Evolutionary conservation across 2,113 vertebrate species (phyloP).

Genomic region (Cyprinodon variegatus): DNA sequence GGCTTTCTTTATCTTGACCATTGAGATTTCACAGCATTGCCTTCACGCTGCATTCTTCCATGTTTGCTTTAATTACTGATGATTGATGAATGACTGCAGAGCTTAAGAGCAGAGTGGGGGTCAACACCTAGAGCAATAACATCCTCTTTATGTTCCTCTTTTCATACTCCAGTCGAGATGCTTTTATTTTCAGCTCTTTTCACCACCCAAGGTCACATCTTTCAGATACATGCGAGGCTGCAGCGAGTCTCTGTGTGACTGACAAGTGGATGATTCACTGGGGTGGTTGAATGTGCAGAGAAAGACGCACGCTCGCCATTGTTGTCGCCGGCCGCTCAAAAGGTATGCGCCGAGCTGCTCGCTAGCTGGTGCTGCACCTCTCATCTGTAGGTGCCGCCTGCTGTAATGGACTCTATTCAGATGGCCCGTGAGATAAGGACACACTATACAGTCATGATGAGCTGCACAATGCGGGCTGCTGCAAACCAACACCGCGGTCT

Average conservation of each 20-base stretch:
- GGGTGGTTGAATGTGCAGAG: constrained; percentile 57
- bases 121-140: constrained; percentile 40
- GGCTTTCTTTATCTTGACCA: constrained; percentile 14
- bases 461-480: constrained; percentile 43
- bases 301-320: constrained; percentile 47
- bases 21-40: not conserved
- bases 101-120: constrained; percentile 41
- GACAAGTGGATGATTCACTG: constrained; percentile 27
- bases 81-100: constrained; percentile 26
- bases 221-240: constrained; percentile 22
- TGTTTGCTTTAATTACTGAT: constrained; percentile 26
- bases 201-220: constrained; percentile 68
- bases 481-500: constrained; percentile 66
- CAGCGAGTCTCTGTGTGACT: constrained; percentile 23
- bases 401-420: constrained; percentile 76
- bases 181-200: constrained; percentile 57
- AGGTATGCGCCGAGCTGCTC: constrained; percentile 39
- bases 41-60: too few relatives aligned
- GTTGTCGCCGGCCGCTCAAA: constrained; percentile 35
- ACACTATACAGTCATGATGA: constrained; percentile 63
- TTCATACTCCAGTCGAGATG: constrained; percentile 29
- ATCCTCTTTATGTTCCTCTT: constrained; percentile 31
- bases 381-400: constrained; percentile 66
- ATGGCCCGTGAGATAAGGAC: constrained; percentile 72
- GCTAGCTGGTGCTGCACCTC: constrained; percentile 49